These are phyloP conservation scores for Alloplasta piceator DNA, from an alignment of 2,888 invertebrate species.

Conservation along the genomic window DNA sequence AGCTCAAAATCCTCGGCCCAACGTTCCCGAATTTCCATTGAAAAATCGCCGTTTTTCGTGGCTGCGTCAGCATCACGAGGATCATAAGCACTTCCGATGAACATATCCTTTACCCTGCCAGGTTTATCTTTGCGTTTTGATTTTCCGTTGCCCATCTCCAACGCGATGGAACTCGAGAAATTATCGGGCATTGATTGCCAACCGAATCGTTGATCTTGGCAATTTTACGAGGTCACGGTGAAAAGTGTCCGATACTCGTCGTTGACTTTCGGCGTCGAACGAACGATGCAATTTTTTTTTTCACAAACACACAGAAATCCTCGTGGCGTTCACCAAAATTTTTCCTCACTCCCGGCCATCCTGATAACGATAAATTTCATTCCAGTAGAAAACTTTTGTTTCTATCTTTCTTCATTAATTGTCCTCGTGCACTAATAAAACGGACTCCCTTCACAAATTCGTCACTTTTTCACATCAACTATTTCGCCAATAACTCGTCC, in stretches of 20 bases:
- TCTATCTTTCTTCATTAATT: background rate
- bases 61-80: background rate
- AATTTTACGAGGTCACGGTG: slow-evolving; percentile 7
- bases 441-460: slow-evolving; percentile 7
- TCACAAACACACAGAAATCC: slow-evolving; percentile 30
- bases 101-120: background rate
- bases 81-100: background rate
- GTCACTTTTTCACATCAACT: slow-evolving; percentile 18
- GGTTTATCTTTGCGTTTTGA: slow-evolving; percentile 56
- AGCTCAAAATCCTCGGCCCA: slow-evolving; percentile 84
- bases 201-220: background rate
- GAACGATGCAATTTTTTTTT: slow-evolving; percentile 23
- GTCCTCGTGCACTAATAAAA: background rate
- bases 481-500: slow-evolving; percentile 16
- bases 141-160: slow-evolving; percentile 71
- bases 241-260: background rate
- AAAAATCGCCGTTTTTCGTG: slow-evolving; percentile 38
- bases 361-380: slow-evolving; percentile 8
- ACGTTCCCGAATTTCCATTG: slow-evolving; percentile 42
- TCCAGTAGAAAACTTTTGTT: background rate
- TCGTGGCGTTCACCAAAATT: slow-evolving; percentile 9
- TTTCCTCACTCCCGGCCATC: slow-evolving; percentile 1
- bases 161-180: slow-evolving; percentile 43
- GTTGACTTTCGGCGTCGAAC: slow-evolving; percentile 21
- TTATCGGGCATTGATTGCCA: slow-evolving; percentile 54